Percentiles rank a stretch among this genome's conserved stretches.
These are phyloP conservation scores for Dicrurus megarhynchus DNA, from an alignment of 2,113 vertebrate species.

Conservation along the genomic window DNA sequence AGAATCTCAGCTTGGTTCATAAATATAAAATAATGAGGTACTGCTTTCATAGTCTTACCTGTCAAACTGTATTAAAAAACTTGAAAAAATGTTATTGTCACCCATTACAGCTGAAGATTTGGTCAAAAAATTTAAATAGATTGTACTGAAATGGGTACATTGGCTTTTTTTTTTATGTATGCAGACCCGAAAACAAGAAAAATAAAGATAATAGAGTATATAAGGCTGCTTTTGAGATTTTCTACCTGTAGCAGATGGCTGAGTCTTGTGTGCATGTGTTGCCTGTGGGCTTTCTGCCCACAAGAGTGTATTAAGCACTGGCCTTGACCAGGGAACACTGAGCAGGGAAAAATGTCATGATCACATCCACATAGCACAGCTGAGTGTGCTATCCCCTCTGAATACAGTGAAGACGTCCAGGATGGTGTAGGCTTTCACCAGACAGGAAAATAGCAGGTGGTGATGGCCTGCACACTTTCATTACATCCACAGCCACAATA, in stretches of 20 bases:
- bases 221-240: not conserved
- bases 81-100: not conserved
- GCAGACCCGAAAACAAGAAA: not conserved
- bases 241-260: not conserved
- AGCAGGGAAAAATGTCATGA: not conserved
- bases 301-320: fast-evolving
- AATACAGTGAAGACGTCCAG: not conserved
- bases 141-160: not conserved
- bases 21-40: conserved; percentile 41
- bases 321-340: not conserved
- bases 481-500: not conserved
- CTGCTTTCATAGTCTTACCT: not conserved
- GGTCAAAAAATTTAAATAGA: not conserved
- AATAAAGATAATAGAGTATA: not conserved
- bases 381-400: not conserved
- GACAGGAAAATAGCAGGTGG: not conserved
- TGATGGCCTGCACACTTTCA: not conserved
- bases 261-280: not conserved
- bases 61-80: conserved; percentile 11
- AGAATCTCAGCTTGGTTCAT: conserved; percentile 23
- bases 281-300: not conserved
- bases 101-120: not conserved
- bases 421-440: not conserved
- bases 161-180: not conserved
- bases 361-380: not conserved